phyloP scores from a whole-genome alignment of 2,888 invertebrate genomes.

The Pseudolycoriella hygida region DNA sequence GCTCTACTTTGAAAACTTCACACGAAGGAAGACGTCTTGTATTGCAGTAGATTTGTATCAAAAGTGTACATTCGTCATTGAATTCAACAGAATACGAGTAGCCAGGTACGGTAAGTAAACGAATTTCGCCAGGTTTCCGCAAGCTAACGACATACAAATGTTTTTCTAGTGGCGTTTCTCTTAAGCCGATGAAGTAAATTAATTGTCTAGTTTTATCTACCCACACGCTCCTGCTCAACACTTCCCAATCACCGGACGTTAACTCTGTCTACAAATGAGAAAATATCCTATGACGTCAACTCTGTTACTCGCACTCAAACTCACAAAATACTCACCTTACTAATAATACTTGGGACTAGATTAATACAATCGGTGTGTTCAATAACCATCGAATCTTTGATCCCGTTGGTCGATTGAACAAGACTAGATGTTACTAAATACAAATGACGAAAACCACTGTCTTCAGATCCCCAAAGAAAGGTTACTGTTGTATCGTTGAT shows the following conservation, averaged over 20 bases:
- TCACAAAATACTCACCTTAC: conserved; percentile 34
- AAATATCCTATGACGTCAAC: not conserved
- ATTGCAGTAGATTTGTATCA: conserved; percentile 70
- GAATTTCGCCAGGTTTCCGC: conserved; percentile 48
- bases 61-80: conserved; percentile 59
- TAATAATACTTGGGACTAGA: conserved; percentile 41
- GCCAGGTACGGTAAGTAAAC: conserved; percentile 63
- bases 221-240: conserved; percentile 71
- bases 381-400: conserved; percentile 27
- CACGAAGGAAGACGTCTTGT: conserved; percentile 65
- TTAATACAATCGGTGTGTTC: conserved; percentile 24
- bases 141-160: conserved; percentile 78
- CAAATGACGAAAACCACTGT: conserved; percentile 75
- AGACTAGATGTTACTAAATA: conserved; percentile 57
- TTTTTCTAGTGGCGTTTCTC: conserved; percentile 81
- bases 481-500: conserved; percentile 29
- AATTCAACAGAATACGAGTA: conserved; percentile 73
- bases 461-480: conserved; percentile 88
- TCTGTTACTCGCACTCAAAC: too few relatives aligned
- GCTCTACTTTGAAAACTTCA: conserved; percentile 48
- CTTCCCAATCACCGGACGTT: conserved; percentile 89
- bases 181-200: conserved; percentile 80
- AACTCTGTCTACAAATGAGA: conserved; percentile 35
- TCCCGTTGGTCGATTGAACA: conserved; percentile 34
- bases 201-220: conserved; percentile 61